Percentiles rank a stretch among this genome's conserved stretches.
Conservation (phyloP, 2,113 vertebrate genomes). For the Dunckerocampus dactyliophorus region DNA sequence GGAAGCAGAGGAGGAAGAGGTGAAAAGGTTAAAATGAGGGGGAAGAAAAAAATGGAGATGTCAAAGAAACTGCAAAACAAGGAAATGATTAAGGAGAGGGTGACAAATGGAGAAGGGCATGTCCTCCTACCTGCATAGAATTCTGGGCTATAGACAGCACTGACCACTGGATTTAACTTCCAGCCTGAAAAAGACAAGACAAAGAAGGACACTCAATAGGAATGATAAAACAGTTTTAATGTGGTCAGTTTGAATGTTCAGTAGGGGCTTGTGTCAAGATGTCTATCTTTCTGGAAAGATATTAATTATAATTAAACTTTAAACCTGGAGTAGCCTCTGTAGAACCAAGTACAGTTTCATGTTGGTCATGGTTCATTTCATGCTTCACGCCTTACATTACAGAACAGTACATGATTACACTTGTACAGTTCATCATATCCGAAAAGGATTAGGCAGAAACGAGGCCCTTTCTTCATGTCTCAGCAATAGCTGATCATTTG, state of each 20-base stretch:
- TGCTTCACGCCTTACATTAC: no score
- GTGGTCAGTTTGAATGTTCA: not conserved
- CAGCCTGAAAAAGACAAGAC: constrained; percentile 76
- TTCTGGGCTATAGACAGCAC: constrained; percentile 96
- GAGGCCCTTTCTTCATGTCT: no score
- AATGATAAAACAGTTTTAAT: constrained; percentile 3
- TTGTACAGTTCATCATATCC: no score
- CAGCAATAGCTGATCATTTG: no score
- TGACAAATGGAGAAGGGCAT: constrained; percentile 28
- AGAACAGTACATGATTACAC: no score
- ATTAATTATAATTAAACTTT: no score
- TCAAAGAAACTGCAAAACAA: constrained; percentile 11
- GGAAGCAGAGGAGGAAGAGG: constrained; percentile 13
- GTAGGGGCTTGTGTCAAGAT: no score
- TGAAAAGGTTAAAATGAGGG: constrained; percentile 12
- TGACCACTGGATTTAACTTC: constrained; percentile 98
- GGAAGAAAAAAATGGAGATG: constrained; percentile 21
- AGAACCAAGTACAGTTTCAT: no score
- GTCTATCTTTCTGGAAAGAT: no score
- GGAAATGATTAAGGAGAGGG: constrained; percentile 23
- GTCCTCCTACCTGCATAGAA: constrained; percentile 94
- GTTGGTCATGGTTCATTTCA: no score
- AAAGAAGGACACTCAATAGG: not conserved
- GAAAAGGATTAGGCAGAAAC: no score
- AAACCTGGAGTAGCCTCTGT: no score